Conservation (phyloP, 2,113 vertebrate species). For the Paraplagusia blochii region DNA sequence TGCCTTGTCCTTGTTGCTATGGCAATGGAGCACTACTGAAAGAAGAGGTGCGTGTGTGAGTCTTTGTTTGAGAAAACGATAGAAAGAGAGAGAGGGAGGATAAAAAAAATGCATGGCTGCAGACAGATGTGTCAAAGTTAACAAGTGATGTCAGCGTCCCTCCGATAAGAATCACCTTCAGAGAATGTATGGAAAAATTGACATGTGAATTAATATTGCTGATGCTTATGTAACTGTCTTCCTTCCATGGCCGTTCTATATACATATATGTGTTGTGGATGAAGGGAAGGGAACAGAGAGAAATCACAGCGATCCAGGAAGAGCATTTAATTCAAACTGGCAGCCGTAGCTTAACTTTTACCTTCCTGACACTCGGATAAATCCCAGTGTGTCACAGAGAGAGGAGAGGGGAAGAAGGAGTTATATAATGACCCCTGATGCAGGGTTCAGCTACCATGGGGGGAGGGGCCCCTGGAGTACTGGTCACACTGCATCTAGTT, state of each 20-base stretch:
- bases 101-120: slow-evolving; percentile 5
- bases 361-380: slow-evolving; percentile 24
- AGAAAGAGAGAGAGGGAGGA: slow-evolving; percentile 2
- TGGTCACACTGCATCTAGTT: slow-evolving; percentile 59
- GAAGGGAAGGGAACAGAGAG: not conserved
- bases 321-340: not conserved
- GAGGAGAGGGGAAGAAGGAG: slow-evolving; percentile 2
- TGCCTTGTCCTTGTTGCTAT: slow-evolving; percentile 57
- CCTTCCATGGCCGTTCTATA: no score
- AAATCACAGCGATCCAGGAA: slow-evolving; percentile 14
- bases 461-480: slow-evolving; percentile 32
- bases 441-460: slow-evolving; percentile 40
- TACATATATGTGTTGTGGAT: no score
- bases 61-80: not conserved
- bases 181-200: no score
- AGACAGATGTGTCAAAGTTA: slow-evolving; percentile 49
- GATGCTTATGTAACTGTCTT: no score
- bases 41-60: slow-evolving; percentile 6
- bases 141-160: not conserved
- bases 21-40: slow-evolving; percentile 50
- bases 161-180: no score
- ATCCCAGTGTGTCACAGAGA: slow-evolving; percentile 39
- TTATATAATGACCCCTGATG: slow-evolving; percentile 62
- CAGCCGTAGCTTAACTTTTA: slow-evolving; percentile 49
- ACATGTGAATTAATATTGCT: no score